phyloP scores from a whole-genome alignment of 2,113 vertebrate species.

The Panthera leo region DNA sequence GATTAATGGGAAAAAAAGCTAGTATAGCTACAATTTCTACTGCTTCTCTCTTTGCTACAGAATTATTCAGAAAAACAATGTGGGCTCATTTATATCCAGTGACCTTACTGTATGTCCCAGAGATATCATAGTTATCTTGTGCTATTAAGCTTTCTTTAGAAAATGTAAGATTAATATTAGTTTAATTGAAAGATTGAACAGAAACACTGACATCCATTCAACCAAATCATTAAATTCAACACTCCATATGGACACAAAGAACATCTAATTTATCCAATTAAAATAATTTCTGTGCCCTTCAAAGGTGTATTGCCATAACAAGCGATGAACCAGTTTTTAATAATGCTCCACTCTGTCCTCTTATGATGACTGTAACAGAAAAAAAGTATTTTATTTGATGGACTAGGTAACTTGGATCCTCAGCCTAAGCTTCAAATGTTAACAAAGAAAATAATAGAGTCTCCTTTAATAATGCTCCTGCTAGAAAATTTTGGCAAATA shows the following conservation, averaged over 20 bases:
- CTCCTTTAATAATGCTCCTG: constrained; percentile 47
- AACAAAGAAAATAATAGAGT: constrained; percentile 44
- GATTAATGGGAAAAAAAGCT: constrained; percentile 79
- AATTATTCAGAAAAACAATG: constrained; percentile 83
- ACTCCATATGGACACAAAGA: constrained; percentile 79
- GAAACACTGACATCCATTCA: constrained; percentile 78
- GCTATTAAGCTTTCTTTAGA: constrained; percentile 77
- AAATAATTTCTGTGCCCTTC: constrained; percentile 77
- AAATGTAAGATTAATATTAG: constrained; percentile 79
- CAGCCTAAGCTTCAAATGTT: neutral
- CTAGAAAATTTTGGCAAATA: constrained; percentile 67
- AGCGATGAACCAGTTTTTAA: constrained; percentile 69
- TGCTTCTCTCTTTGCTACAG: constrained; percentile 70
- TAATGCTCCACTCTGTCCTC: constrained; percentile 61
- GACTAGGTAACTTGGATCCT: constrained; percentile 32
- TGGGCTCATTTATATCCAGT: constrained; percentile 82
- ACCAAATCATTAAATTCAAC: constrained; percentile 79
- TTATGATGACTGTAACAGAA: constrained; percentile 56
- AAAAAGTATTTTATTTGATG: constrained; percentile 59
- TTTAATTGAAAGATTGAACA: constrained; percentile 79
- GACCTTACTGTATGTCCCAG: constrained; percentile 80
- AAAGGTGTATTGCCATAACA: constrained; percentile 74
- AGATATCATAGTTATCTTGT: constrained; percentile 81
- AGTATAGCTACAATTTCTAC: constrained; percentile 73
- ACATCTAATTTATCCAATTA: constrained; percentile 79